These are phyloP conservation scores for Characodon lateralis DNA, from an alignment of 2,797 vertebrate species.

Conservation along the genomic window DNA sequence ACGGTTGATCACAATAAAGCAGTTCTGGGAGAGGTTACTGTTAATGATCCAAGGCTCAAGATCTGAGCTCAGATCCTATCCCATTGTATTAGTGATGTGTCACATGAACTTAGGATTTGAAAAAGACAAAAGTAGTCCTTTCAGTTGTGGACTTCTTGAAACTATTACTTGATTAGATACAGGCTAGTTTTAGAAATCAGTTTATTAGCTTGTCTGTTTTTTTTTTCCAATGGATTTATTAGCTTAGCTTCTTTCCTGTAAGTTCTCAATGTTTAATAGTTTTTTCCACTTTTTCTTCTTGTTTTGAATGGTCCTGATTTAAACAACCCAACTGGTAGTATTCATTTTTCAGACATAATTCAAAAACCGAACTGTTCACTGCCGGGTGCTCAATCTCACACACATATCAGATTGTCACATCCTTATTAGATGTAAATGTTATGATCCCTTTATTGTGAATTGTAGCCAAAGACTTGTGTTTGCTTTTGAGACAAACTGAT, in stretches of 20 bases:
- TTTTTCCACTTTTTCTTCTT: not conserved
- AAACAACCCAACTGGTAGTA: not conserved
- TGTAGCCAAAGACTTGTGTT: slow-evolving; percentile 69
- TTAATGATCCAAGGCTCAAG: not conserved
- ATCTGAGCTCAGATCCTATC: not conserved
- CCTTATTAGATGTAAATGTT: slow-evolving; percentile 55
- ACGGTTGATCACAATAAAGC: slow-evolving; percentile 5
- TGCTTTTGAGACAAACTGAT: slow-evolving; percentile 26
- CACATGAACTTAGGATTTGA: not conserved
- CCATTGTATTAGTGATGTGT: not conserved
- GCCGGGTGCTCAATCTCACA: slow-evolving; percentile 44
- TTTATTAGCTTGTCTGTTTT: not conserved
- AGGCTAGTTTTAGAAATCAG: not conserved
- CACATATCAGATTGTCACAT: slow-evolving; percentile 63
- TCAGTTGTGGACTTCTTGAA: not conserved
- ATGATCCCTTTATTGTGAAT: slow-evolving; percentile 71
- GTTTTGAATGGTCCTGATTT: not conserved
- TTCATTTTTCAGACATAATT: slow-evolving; percentile 8
- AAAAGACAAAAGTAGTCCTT: not conserved
- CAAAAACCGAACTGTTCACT: slow-evolving; percentile 15
- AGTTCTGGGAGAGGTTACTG: not conserved
- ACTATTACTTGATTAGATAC: not conserved
- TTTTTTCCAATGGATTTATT: not conserved
- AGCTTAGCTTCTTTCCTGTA: not conserved
- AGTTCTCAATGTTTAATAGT: not conserved